Evolutionary conservation across 2,888 invertebrate species (phyloP).

Genomic region (Sinhomidia bicolor): DNA sequence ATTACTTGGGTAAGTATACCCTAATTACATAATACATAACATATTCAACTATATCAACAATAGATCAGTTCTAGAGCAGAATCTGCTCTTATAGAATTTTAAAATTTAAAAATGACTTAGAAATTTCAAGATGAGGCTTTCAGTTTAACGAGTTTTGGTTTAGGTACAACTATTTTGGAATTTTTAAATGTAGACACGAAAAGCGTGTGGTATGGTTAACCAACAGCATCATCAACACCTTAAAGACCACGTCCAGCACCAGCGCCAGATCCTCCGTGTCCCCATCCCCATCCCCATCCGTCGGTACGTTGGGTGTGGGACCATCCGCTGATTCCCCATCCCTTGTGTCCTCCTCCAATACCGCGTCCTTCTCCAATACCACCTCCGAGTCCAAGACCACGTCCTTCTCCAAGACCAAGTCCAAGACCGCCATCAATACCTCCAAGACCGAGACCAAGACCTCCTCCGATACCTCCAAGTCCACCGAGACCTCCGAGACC

Average conservation of each 20-base stretch:
- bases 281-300: conserved; percentile 44
- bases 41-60: conserved; percentile 17
- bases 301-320: conserved; percentile 12
- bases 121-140: conserved; percentile 26
- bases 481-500: conserved; percentile 43
- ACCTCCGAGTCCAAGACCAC: conserved; percentile 26
- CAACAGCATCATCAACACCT: not conserved
- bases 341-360: no score
- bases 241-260: conserved; percentile 15
- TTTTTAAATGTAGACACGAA: no score
- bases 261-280: not conserved
- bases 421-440: conserved; percentile 11
- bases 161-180: conserved; percentile 2
- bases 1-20: not conserved
- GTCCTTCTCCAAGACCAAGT: conserved; percentile 11
- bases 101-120: conserved; percentile 50
- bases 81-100: not conserved
- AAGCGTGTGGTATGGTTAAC: no score
- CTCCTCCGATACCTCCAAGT: conserved; percentile 8
- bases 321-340: conserved; percentile 33
- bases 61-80: not conserved
- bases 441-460: conserved; percentile 17
- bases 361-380: not conserved
- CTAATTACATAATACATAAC: conserved; percentile 4
- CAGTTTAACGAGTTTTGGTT: not conserved